Conservation (phyloP, 2,888 invertebrate genomes). For the Melolontha melolontha region DNA sequence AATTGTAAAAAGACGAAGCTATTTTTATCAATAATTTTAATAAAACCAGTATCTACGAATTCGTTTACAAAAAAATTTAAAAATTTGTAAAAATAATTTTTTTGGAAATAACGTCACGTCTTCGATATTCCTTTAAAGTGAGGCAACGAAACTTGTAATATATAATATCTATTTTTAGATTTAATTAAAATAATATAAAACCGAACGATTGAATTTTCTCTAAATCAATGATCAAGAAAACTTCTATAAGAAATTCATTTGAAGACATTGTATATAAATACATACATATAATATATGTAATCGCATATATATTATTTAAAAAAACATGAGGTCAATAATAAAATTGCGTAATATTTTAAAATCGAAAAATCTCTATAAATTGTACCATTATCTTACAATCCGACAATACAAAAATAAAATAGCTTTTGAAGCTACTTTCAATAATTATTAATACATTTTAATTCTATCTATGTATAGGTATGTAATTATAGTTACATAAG, state of each 20-base stretch:
- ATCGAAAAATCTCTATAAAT: constrained; percentile 44
- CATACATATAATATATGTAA: constrained; percentile 18
- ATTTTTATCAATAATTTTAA: too few relatives aligned
- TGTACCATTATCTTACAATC: constrained; percentile 47
- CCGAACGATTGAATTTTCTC: too few relatives aligned
- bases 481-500: not conserved
- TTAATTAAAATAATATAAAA: too few relatives aligned
- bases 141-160: too few relatives aligned
- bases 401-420: constrained; percentile 58
- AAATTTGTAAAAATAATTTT: too few relatives aligned
- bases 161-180: too few relatives aligned
- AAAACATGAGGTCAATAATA: constrained; percentile 46
- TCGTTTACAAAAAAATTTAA: too few relatives aligned
- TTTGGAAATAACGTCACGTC: too few relatives aligned
- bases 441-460: constrained; percentile 39
- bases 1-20: too few relatives aligned
- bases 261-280: not conserved
- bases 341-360: constrained; percentile 43
- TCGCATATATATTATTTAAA: constrained; percentile 41
- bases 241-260: constrained; percentile 10
- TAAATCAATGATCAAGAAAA: constrained; percentile 24
- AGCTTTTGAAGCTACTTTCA: constrained; percentile 55
- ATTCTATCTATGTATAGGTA: constrained; percentile 12
- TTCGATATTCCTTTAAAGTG: too few relatives aligned
- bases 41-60: too few relatives aligned